Evolutionary conservation across 2,113 vertebrate species (phyloP), one percentile per base, ranked within the genome.

Genomic region (Toxostoma redivivum): DNA sequence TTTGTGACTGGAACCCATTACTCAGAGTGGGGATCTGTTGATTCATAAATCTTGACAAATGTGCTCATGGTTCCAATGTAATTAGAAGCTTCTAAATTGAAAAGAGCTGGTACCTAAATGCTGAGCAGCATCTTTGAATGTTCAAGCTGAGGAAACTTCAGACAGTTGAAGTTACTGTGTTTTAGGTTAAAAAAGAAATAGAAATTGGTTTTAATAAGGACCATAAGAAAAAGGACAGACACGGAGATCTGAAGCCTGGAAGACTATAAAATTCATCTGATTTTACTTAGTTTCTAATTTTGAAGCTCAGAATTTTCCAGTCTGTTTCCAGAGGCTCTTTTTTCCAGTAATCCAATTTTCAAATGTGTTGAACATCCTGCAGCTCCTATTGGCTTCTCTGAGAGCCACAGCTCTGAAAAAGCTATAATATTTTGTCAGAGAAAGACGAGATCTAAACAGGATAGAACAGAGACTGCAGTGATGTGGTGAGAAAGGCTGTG

Each of bases 21-120:
- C 87, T 76, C 58, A 24, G 51, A 74, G 64, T 48, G 47, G 69
- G 83, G 67, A 71, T 78, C 8, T 56, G 53, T 67, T 77, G 76
- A 57, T 71, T 95, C 73, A 85, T 95, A 92, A 91, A 95, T 97
- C 77, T 81, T 96, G 57, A 93, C 58, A 71, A 80, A 74, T 57
- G 51, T 92, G 51, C 84, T 79, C 40, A 5, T 71, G 70, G 35
- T 70, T 93, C 38, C 62, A 28, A 22, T 54, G 56, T 70, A 82
- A 81, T 87, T 93, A 77, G 73, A 88, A 91, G 70, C 54, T 73
- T 38, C 38, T 77, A 57, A 37, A 60, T 66, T 84, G 72, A 91
- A 91, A 95, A 76, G 58, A 91, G 33, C 21, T 60, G 74, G 57
- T 90, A 60, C 51, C 78, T 66, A 90, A 67, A 67, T 61, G 60